A percentile compares a stretch with the other conserved stretches of the same genome.
Conservation (phyloP, 2,113 vertebrate species). For the Ifrita kowaldi region DNA sequence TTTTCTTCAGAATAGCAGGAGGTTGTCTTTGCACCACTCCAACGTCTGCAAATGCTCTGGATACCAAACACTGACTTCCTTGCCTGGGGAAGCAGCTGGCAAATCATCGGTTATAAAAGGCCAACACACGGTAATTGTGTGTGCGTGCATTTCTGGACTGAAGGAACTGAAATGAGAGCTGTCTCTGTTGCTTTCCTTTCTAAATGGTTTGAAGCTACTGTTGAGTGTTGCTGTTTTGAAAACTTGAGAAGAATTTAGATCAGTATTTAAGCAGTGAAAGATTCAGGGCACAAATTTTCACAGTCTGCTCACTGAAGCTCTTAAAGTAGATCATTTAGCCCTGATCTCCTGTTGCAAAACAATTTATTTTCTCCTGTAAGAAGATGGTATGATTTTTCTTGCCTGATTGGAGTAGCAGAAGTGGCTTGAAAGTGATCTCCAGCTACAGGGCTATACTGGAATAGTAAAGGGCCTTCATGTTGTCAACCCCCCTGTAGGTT, state of each 20-base stretch:
- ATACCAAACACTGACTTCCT: neutral
- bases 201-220: conserved; percentile 4
- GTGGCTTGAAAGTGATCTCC: neutral
- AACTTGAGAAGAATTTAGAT: conserved; percentile 21
- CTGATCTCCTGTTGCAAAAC: neutral
- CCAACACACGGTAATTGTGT: neutral
- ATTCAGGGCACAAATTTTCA: neutral
- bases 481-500: neutral
- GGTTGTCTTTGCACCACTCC: neutral
- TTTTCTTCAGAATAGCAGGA: neutral
- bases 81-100: conserved; percentile 10
- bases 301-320: neutral
- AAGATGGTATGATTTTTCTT: neutral
- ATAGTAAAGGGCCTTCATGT: neutral
- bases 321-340: neutral
- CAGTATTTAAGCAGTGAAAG: neutral
- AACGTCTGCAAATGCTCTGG: neutral
- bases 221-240: neutral
- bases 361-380: neutral
- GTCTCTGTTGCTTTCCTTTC: neutral
- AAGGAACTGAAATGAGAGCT: neutral
- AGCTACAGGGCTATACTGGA: neutral
- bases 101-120: neutral
- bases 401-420: neutral
- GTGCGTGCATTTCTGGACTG: neutral